Evolutionary conservation across 2,797 vertebrate species (phyloP), one percentile per base, ranked within the genome.

Genomic region (Odontamblyopus lacepedii): DNA sequence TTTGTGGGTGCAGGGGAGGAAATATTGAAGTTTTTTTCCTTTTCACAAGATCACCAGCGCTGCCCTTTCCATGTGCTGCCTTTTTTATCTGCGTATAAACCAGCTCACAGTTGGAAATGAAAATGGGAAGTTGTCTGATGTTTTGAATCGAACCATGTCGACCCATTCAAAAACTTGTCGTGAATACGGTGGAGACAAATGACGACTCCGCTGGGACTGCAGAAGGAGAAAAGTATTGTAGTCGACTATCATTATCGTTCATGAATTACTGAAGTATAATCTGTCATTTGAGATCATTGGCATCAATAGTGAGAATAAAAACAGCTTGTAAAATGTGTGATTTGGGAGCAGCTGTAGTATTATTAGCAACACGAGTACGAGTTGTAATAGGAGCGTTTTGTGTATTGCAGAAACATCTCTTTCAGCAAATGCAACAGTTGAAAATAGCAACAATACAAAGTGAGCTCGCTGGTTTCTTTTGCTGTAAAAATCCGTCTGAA

Each of bases 1-100:
- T 92, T 93, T 90, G 86, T 85, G 90, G 92, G 88, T 87, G 82
- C 3, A 82, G 78, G 72, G 44, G 11, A 44, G 9, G 69, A 50
- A 76, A 76, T 68, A 56, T 64, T 69, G 71, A 62, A 11, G 6
- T 12, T 29, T 41, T 77, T 78, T 70, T 72, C 76, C 75, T 83
- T 78, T 80, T 78, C 77, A 60, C 59, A 6, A 83, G 85, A 88
- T 85, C 87, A 88, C 72, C 66, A 55, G 64, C 69, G 76, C 59
- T 27, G 26, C 29, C 69, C 72, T 68, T 77, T 41, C 67, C 72
- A 70, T 67, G 70, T 50, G 76, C 71, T 68, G 78, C 74, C 77
- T 71, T 80, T 32, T 83, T 81, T 78, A 85, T 89, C 80, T 75
- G 38, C 55, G 64, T 65, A 72, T 67, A 72, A 77, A 63, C 76